A percentile compares a stretch with the other conserved stretches of the same genome.
Conservation (phyloP, 2,888 invertebrate genomes). For the Stegophylla sp. region DNA sequence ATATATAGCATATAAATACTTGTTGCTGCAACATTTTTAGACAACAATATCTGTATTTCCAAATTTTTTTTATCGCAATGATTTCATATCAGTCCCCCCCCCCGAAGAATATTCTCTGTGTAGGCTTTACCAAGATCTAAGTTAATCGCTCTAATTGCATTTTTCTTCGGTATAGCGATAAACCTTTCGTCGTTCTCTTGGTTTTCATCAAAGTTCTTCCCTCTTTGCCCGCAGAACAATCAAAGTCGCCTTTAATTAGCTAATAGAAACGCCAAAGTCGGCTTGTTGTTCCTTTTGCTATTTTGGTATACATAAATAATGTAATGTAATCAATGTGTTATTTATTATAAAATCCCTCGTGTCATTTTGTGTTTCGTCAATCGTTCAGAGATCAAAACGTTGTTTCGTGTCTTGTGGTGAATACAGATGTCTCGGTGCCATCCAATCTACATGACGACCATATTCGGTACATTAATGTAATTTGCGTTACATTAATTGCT, state of each 20-base stretch:
- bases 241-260: slow-evolving; percentile 42
- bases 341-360: background rate
- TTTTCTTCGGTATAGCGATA: slow-evolving; percentile 16
- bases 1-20: too few species aligned
- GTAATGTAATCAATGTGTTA: background rate
- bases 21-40: too few species aligned
- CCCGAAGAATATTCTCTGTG: slow-evolving; percentile 9
- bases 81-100: background rate
- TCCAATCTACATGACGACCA: background rate
- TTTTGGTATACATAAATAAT: background rate
- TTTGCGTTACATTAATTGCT: background rate
- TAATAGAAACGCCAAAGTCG: slow-evolving; percentile 29
- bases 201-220: slow-evolving; percentile 39
- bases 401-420: background rate
- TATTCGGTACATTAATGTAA: background rate
- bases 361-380: background rate
- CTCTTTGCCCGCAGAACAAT: slow-evolving; percentile 6
- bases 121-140: slow-evolving; percentile 8
- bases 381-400: background rate
- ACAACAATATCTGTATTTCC: background rate
- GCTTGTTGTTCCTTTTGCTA: background rate
- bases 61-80: background rate
- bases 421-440: background rate
- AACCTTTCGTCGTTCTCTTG: slow-evolving; percentile 35
- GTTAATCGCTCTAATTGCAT: slow-evolving; percentile 52